Conservation (phyloP, 2,113 vertebrate species). For the Acanthisitta chloris region DNA sequence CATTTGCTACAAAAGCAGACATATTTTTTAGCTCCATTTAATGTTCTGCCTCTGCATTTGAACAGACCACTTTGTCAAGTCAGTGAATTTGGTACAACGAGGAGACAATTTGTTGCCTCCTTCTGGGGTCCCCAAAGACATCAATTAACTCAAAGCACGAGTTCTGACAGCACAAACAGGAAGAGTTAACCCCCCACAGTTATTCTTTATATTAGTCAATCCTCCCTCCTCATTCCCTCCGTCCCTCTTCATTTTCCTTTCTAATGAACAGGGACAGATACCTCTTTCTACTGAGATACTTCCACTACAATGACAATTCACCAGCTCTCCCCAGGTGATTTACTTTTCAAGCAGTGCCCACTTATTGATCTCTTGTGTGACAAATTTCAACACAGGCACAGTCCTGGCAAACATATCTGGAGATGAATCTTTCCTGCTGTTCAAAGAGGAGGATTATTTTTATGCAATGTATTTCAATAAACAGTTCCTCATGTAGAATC, state of each 20-base stretch:
- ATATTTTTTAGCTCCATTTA: constrained; percentile 14
- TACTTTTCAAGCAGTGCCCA: constrained; percentile 78
- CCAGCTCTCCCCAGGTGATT: constrained; percentile 74
- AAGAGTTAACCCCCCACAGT: constrained; percentile 71
- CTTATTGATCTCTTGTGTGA: constrained; percentile 78
- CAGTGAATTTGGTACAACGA: constrained; percentile 43
- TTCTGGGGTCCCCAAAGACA: constrained; percentile 68
- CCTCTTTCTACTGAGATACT: constrained; percentile 66
- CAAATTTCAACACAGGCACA: constrained; percentile 77
- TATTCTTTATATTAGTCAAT: constrained; percentile 71
- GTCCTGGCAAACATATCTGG: constrained; percentile 70
- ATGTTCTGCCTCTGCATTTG: constrained; percentile 3
- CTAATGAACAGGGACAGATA: constrained; percentile 62
- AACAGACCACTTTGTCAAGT: constrained; percentile 16
- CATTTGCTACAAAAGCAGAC: background rate
- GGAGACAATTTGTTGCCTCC: constrained; percentile 65
- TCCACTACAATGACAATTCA: constrained; percentile 73
- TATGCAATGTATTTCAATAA: constrained; percentile 69
- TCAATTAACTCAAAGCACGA: constrained; percentile 70
- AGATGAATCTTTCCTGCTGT: constrained; percentile 74
- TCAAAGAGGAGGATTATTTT: constrained; percentile 73
- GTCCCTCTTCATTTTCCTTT: constrained; percentile 67
- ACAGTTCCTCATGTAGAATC: constrained; percentile 38
- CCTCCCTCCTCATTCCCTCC: constrained; percentile 62
- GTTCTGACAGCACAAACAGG: constrained; percentile 65